Conservation (phyloP, 2,888 invertebrate species). For the Argynnis bischoffii region DNA sequence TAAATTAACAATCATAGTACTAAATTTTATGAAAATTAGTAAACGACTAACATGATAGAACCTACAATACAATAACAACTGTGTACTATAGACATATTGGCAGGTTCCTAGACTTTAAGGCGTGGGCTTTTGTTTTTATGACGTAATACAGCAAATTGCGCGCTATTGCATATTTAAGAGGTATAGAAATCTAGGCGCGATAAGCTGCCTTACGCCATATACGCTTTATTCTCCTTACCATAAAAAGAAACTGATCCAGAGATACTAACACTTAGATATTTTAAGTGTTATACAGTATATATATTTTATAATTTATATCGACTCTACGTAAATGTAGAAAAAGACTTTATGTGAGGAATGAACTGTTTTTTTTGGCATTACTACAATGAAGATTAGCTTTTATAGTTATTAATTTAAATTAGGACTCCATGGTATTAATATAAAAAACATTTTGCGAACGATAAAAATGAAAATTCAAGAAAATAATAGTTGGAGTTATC, state of each 20-base stretch:
- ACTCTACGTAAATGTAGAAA: too few relatives aligned
- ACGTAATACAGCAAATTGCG: slow-evolving; percentile 68
- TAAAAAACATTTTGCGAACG: neutral
- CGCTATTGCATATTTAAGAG: slow-evolving; percentile 62
- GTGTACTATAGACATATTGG: neutral
- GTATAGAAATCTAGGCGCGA: slow-evolving; percentile 53
- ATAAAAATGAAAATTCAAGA: too few relatives aligned
- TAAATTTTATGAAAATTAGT: too few relatives aligned
- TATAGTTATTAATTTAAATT: too few relatives aligned
- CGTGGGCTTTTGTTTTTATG: slow-evolving; percentile 48
- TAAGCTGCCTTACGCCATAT: slow-evolving; percentile 47
- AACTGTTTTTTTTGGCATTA: too few relatives aligned
- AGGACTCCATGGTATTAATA: too few relatives aligned
- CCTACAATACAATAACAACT: neutral
- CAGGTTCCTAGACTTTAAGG: slow-evolving; percentile 25
- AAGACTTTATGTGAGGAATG: too few relatives aligned
- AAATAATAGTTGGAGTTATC: too few relatives aligned
- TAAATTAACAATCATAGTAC: too few relatives aligned
- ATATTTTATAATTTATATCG: too few relatives aligned
- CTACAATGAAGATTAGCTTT: too few relatives aligned
- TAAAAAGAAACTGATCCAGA: slow-evolving; percentile 20
- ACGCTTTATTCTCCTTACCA: slow-evolving; percentile 42
- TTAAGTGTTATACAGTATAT: neutral
- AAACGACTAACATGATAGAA: neutral
- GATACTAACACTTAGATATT: neutral